Evolutionary conservation across 30 jellyfish, hydroid and myxozoan species (phyloP).

Genomic region (Turritopsis rubra): DNA sequence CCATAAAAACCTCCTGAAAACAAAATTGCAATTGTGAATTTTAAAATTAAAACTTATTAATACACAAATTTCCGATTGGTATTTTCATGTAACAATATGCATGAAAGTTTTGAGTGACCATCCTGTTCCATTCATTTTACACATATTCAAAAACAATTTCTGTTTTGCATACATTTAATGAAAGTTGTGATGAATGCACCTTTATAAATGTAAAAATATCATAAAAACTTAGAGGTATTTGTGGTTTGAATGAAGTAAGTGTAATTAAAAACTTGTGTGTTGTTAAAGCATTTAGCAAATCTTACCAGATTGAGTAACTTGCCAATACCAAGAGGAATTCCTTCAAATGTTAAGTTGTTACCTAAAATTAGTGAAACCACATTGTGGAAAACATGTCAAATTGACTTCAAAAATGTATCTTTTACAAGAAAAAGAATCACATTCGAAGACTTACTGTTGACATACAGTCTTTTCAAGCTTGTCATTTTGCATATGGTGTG

Average conservation of each 20-base stretch:
- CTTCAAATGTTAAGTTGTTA: constrained; percentile 86
- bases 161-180: too few relatives aligned
- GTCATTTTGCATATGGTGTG: constrained; percentile 93
- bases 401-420: neutral
- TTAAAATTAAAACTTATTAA: too few relatives aligned
- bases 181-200: too few relatives aligned
- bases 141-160: too few relatives aligned
- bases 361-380: constrained; percentile 26
- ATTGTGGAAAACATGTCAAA: neutral
- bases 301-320: constrained; percentile 83
- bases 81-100: too few relatives aligned
- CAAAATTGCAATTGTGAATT: neutral
- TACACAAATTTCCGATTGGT: neutral
- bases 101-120: neutral
- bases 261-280: too few relatives aligned
- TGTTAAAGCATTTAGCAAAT: too few relatives aligned
- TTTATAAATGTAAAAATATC: too few relatives aligned
- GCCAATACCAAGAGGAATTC: constrained; percentile 94
- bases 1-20: constrained; percentile 92
- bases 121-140: too few relatives aligned
- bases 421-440: neutral
- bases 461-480: constrained; percentile 80
- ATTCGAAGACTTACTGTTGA: constrained; percentile 45
- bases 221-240: too few relatives aligned
- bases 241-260: too few relatives aligned